Conservation (phyloP, 2,797 vertebrate species). For the Melopsittacus undulatus region DNA sequence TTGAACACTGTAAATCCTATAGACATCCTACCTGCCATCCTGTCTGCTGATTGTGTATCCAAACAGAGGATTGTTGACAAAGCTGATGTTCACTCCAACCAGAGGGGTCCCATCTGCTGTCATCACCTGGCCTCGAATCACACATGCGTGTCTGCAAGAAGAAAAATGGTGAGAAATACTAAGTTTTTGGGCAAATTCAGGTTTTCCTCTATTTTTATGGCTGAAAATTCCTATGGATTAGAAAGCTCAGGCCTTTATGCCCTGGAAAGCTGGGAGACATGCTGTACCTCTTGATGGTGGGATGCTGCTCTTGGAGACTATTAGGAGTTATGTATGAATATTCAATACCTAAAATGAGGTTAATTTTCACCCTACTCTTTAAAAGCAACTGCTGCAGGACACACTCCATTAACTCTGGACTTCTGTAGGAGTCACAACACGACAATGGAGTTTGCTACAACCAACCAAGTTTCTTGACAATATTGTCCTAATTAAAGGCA, state of each 20-base stretch:
- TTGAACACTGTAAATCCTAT: not conserved
- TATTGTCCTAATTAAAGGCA: not conserved
- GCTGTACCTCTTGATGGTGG: not conserved
- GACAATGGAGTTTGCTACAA: not conserved
- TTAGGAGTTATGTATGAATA: not conserved
- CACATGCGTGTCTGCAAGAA: conserved; percentile 88
- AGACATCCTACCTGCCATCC: conserved; percentile 90
- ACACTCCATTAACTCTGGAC: not conserved
- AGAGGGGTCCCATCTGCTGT: conserved; percentile 95
- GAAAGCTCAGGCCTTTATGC: not conserved
- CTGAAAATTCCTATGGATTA: not conserved
- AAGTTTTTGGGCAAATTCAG: not conserved
- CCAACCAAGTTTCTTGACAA: not conserved
- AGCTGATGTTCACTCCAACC: conserved; percentile 98
- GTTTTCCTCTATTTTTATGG: not conserved
- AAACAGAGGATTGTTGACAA: conserved; percentile 89
- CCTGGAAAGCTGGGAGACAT: not conserved
- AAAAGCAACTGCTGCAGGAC: not conserved
- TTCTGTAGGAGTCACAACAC: not conserved
- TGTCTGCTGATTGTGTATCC: conserved; percentile 96
- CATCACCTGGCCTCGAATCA: conserved; percentile 97
- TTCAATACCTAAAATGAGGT: not conserved
- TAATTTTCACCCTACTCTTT: not conserved
- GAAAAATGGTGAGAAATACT: not conserved
- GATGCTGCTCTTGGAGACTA: not conserved